Conservation (phyloP, 2,888 invertebrate species). For the Xanthia togata region DNA sequence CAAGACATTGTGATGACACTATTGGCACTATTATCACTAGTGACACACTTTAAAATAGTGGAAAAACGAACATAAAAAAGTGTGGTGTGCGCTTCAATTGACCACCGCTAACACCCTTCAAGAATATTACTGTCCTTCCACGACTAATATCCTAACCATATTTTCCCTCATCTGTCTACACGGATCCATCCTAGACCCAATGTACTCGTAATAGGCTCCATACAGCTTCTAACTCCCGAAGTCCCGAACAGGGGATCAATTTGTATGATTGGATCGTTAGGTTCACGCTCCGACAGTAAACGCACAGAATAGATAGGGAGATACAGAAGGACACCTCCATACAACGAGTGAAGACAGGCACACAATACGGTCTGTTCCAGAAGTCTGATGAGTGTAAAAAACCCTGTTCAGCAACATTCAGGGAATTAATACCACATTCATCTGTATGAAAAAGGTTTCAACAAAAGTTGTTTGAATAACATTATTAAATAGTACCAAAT, state of each 20-base stretch:
- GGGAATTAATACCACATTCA: neutral
- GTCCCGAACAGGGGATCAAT: conserved; percentile 27
- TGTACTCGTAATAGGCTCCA: conserved; percentile 35
- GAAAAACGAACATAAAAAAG: too few species aligned
- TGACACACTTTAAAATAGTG: too few species aligned
- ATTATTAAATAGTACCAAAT: neutral
- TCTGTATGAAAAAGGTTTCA: neutral
- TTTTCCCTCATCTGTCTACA: neutral
- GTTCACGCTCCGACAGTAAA: conserved; percentile 11
- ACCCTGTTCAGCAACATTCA: neutral
- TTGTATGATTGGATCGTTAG: conserved; percentile 44
- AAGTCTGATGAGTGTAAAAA: neutral
- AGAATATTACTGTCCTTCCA: neutral
- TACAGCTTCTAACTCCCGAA: conserved; percentile 29
- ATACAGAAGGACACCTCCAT: neutral
- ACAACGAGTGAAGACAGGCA: neutral
- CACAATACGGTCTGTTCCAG: neutral
- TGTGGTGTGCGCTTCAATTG: too few species aligned
- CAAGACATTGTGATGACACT: too few species aligned
- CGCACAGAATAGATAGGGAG: neutral
- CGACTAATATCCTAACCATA: neutral
- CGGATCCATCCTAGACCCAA: conserved; percentile 9
- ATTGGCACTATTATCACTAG: too few species aligned
- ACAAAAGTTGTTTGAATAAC: neutral
- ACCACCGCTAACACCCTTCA: too few species aligned